Percentiles rank a stretch among this genome's conserved stretches.
phyloP scores from a whole-genome alignment of 2,113 vertebrate species.

The Toxostoma redivivum region DNA sequence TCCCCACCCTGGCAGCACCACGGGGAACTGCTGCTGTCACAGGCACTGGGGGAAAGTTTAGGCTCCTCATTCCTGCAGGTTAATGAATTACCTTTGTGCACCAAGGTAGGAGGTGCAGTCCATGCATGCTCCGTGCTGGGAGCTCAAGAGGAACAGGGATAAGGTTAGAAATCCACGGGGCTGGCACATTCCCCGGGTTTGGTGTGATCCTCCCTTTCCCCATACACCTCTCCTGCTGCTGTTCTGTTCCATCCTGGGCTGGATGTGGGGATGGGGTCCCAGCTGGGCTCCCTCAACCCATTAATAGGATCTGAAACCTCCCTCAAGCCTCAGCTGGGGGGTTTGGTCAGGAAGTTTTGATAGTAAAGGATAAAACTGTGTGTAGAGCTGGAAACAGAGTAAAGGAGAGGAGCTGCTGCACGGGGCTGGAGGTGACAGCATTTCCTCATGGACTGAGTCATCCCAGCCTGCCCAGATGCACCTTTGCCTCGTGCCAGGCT shows the following conservation, averaged over 20 bases:
- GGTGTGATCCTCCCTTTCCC: not conserved
- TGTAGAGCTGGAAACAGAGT: not conserved
- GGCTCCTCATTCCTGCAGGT: not conserved
- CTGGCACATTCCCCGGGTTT: fast-evolving
- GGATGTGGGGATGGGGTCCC: not conserved
- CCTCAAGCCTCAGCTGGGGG: not conserved
- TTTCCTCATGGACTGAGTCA: not conserved
- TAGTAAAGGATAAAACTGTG: not conserved
- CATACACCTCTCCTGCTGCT: fast-evolving
- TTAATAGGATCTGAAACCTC: not conserved
- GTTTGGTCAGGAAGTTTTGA: not conserved
- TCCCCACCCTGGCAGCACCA: not conserved
- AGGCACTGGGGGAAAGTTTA: constrained; percentile 11
- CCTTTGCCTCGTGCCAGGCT: not conserved
- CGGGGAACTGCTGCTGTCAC: not conserved
- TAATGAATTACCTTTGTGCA: constrained; percentile 22
- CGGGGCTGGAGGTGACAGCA: not conserved
- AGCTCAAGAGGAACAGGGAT: not conserved
- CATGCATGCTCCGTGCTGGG: not conserved
- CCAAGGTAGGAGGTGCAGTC: not conserved
- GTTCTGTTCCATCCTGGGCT: fast-evolving
- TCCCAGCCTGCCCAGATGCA: not conserved
- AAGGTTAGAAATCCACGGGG: not conserved
- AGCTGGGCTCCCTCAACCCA: not conserved
- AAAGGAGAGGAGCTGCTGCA: not conserved